Base-by-base conservation (phyloP, 2,888 invertebrate species). In the Watsonalla cultraria region DNA sequence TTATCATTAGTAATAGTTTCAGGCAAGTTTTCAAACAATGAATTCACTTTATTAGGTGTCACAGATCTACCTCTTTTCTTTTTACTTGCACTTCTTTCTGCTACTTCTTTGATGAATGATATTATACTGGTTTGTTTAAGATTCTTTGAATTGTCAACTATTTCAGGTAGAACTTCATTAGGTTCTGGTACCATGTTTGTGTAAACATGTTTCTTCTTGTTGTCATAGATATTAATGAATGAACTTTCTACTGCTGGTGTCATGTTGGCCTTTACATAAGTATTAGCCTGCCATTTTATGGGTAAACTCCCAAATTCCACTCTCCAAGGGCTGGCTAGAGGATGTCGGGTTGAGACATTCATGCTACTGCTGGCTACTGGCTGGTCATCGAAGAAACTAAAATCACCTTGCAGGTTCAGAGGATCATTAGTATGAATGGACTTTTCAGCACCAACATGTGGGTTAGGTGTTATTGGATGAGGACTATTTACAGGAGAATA, bases 171-270 rank as follows among this genome's bases (percentile, higher is more conserved):
- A 33, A 65, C 51, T 7, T 82, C 79, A 73, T 74, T 65, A 11
- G 60, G 54, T 52, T 80, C 72, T 14, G 74, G 62, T 6, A 84
- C 60, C 54, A 90, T 68, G 54, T 87, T 82, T 11, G 89, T 89
- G 57, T 89, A 90, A 0, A 90, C 85, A 84, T 90, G 88, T 70
- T 85, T 88, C 66, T 82, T 88, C 58, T 76, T 85, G 13, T 59
- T 65, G 11, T 83, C 82, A 64, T 78, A 78, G 47, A 78, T 68
- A 56, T 82, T 82, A 0, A 89, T 77, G 54, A 86, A 90, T 6
- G 90, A 90, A 54, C 83, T 78, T 58, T 91, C 91, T 14, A 89
- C 80, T 9, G 91, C 88, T 46, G 91, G 91, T 47, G 91, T 91
- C 91, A 91, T 90, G 56, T 91, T 86, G 7, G 91, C 61, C 62